Percentiles rank a stretch among this genome's conserved stretches.
phyloP scores from a whole-genome alignment of 2,113 vertebrate genomes.

The Potamarius usumacintae region DNA sequence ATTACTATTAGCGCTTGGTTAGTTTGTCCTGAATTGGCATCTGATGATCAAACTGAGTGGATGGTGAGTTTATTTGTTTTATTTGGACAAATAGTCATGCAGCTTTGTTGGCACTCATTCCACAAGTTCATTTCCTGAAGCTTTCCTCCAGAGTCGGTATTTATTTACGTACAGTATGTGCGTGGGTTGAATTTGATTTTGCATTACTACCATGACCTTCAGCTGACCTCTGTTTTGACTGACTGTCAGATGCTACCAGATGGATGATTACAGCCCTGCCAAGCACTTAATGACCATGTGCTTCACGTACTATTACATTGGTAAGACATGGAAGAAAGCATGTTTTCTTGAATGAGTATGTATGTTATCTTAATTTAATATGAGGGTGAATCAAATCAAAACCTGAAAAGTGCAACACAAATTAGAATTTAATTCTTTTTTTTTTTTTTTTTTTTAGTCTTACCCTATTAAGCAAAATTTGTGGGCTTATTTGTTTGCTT shows the following conservation, averaged over 20 bases:
- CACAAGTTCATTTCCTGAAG: conserved; percentile 23
- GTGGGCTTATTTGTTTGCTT: not conserved
- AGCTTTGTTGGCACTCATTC: conserved; percentile 12
- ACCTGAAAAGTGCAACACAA: not conserved
- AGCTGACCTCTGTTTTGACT: conserved; percentile 34
- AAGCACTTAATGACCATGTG: conserved; percentile 99
- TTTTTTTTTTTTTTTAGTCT: not conserved
- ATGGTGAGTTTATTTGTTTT: conserved; percentile 22
- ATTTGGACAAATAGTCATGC: conserved; percentile 5
- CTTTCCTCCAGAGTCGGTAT: conserved; percentile 32
- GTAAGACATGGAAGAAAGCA: conserved; percentile 69
- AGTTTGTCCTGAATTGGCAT: not conserved
- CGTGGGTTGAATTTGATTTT: conserved; percentile 21
- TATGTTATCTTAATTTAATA: not conserved
- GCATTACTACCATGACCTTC: not conserved
- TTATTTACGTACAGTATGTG: conserved; percentile 25
- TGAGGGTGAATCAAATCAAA: not conserved
- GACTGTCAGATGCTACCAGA: conserved; percentile 84
- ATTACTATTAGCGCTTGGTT: not conserved
- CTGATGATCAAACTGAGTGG: conserved; percentile 11
- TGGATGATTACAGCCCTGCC: conserved; percentile 95
- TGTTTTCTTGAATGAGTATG: not conserved
- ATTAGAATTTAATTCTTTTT: not conserved
- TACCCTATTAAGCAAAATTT: not conserved
- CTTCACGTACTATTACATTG: conserved; percentile 92